phyloP scores from a whole-genome alignment of 2,113 vertebrate species.

The Casuarius casuarius region DNA sequence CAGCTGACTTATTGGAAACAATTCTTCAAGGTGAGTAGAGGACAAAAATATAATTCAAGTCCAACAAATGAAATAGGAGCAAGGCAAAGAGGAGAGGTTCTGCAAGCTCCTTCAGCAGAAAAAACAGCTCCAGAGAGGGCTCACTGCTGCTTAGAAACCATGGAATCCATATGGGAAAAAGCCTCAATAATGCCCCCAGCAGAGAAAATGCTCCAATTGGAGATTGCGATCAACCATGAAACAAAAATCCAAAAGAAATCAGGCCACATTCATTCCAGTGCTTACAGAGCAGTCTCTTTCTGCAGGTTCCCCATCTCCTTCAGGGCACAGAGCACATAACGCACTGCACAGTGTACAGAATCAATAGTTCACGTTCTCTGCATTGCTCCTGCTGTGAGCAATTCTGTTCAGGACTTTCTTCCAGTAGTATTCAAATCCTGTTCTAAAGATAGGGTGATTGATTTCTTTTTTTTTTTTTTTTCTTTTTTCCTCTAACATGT shows the following conservation, averaged over 20 bases:
- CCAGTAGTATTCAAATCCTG: neutral
- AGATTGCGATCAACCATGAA: neutral
- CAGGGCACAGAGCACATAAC: neutral
- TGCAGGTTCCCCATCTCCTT: neutral
- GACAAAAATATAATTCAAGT: neutral
- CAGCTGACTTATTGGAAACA: neutral
- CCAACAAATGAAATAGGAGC: neutral
- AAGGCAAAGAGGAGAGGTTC: neutral
- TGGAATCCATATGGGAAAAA: neutral
- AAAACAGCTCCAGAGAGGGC: neutral
- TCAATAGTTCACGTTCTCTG: neutral
- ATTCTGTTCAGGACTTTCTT: neutral
- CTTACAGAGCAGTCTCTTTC: neutral
- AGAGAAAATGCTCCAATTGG: neutral
- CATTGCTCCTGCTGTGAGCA: neutral
- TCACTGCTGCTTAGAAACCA: neutral
- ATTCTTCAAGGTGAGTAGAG: neutral
- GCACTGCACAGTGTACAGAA: neutral
- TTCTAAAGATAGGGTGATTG: neutral
- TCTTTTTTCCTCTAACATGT: neutral
- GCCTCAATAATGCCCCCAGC: neutral
- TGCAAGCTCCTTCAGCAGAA: neutral
- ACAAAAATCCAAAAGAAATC: neutral
- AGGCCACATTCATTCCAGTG: neutral
- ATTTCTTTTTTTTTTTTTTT: too few species aligned